A percentile compares a stretch with the other conserved stretches of the same genome.
Conservation (phyloP, 2,797 vertebrate species). For the Poeciliopsis infans region DNA sequence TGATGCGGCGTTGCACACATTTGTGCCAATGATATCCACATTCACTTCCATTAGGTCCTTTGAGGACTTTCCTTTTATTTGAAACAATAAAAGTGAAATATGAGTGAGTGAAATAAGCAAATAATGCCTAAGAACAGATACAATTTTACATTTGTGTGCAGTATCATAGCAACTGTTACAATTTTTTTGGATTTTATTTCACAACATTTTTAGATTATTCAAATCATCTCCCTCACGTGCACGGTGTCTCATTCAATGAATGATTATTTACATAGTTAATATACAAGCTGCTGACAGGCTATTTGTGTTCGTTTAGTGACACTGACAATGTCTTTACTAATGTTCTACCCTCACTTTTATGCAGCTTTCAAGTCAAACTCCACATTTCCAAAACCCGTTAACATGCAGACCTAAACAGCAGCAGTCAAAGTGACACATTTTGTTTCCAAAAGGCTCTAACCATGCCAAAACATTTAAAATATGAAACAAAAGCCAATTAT, state of each 20-base stretch:
- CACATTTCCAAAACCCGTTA: neutral
- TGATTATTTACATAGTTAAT: neutral
- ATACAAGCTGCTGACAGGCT: constrained; percentile 1
- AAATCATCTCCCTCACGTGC: neutral
- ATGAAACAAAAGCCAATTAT: too few relatives aligned
- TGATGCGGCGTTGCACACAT: constrained; percentile 80
- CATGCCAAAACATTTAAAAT: too few relatives aligned
- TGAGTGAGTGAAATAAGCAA: neutral
- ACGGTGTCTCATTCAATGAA: neutral
- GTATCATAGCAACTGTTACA: neutral
- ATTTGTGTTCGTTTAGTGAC: neutral
- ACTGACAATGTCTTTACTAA: constrained; percentile 3
- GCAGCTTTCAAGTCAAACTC: too few relatives aligned
- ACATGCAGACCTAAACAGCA: too few relatives aligned
- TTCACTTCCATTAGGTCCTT: constrained; percentile 83
- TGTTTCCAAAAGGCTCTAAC: too few relatives aligned
- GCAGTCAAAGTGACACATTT: too few relatives aligned
- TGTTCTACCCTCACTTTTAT: neutral
- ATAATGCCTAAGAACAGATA: neutral
- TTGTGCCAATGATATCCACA: constrained; percentile 82
- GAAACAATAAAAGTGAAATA: constrained; percentile 4
- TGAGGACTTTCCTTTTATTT: constrained; percentile 67
- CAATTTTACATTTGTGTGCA: neutral
- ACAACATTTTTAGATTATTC: neutral
- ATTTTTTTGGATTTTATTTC: neutral